Conservation (phyloP, 2,888 invertebrate species). For the Drosophila diplacantha region DNA sequence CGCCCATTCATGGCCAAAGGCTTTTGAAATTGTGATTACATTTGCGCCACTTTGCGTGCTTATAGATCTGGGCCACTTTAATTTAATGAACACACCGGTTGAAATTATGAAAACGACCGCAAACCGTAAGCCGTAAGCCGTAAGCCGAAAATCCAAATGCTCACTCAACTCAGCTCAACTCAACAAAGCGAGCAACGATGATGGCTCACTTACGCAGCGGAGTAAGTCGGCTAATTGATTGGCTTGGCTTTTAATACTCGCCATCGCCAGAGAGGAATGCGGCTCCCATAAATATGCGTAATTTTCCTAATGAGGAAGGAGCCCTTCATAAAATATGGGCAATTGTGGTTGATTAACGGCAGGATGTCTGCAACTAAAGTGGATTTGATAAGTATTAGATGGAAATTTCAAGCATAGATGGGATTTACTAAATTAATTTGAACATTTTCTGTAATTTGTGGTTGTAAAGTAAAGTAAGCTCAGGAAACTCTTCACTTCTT, state of each 20-base stretch:
- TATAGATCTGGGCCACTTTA: constrained; percentile 67
- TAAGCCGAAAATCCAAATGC: constrained; percentile 31
- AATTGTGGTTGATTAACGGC: constrained; percentile 7
- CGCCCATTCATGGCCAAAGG: constrained; percentile 44
- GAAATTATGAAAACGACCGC: constrained; percentile 47
- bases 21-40: constrained; percentile 46
- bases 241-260: constrained; percentile 10
- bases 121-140: constrained; percentile 12
- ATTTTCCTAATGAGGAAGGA: background rate
- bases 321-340: constrained; percentile 3
- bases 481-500: no score
- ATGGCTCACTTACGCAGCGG: constrained; percentile 3
- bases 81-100: constrained; percentile 56
- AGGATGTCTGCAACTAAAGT: background rate
- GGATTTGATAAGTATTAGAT: background rate
- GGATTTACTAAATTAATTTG: background rate
- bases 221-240: constrained; percentile 28
- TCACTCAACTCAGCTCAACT: constrained; percentile 7
- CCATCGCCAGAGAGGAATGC: constrained; percentile 1
- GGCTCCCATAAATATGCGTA: constrained; percentile 6
- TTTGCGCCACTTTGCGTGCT: constrained; percentile 67
- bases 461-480: background rate
- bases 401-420: background rate
- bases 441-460: background rate
- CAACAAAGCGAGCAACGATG: constrained; percentile 22